These are phyloP conservation scores for Notolabrus celidotus DNA, from an alignment of 2,797 vertebrate species.

Conservation along the genomic window DNA sequence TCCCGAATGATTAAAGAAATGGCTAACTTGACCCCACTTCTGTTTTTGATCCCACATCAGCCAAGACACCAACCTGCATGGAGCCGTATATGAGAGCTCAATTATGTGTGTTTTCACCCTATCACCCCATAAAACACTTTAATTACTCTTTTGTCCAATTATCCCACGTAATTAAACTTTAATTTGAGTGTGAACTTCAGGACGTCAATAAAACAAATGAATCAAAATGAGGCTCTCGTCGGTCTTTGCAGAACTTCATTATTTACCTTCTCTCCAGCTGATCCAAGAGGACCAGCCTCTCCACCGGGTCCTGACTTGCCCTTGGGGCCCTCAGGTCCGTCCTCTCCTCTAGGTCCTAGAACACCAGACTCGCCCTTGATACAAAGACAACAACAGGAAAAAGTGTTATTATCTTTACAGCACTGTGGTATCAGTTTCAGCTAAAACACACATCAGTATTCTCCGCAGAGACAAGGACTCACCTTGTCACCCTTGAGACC, in stretches of 20 bases:
- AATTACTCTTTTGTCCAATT: background rate
- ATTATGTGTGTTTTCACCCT: background rate
- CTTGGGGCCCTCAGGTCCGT: constrained; percentile 98
- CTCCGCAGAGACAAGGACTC: constrained; percentile 50
- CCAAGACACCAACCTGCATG: background rate
- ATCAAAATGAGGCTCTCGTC: background rate
- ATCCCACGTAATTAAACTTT: background rate
- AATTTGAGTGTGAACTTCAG: background rate
- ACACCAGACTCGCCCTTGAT: constrained; percentile 83
- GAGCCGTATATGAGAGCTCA: background rate
- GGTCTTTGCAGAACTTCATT: background rate
- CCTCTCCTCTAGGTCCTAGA: constrained; percentile 91
- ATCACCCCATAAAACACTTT: background rate
- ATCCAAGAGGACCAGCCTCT: constrained; percentile 90
- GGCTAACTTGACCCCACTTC: background rate
- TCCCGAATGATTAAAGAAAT: background rate
- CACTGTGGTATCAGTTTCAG: background rate
- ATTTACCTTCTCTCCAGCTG: constrained; percentile 94
- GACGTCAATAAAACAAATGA: constrained; percentile 2
- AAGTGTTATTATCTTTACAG: background rate
- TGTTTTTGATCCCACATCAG: background rate
- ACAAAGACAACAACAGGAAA: constrained; percentile 6
- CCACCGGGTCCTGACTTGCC: constrained; percentile 93
- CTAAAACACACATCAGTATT: constrained; percentile 3
- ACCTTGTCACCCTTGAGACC: constrained; percentile 97